Conservation (phyloP, 2,113 vertebrate species). For the Rhinoderma darwinii region DNA sequence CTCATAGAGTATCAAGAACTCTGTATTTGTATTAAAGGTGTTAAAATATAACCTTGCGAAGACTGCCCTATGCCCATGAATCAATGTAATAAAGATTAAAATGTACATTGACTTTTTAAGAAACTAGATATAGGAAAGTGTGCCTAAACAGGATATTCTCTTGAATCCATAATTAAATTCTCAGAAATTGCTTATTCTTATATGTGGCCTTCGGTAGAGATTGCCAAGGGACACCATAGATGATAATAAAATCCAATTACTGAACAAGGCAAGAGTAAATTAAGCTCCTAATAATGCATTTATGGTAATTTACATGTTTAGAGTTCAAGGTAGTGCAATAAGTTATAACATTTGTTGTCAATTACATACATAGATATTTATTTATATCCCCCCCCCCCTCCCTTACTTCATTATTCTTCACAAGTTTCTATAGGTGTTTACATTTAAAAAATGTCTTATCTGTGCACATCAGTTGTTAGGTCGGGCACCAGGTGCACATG, state of each 20-base stretch:
- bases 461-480: too few species aligned
- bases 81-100: constrained; percentile 39
- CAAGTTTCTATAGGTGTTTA: too few species aligned
- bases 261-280: neutral
- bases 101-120: constrained; percentile 14
- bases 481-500: too few species aligned
- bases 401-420: too few species aligned
- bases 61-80: constrained; percentile 11
- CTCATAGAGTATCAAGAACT: neutral
- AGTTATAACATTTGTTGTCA: neutral
- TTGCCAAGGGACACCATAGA: constrained; percentile 30
- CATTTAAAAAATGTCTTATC: too few species aligned
- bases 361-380: too few species aligned
- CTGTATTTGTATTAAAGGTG: neutral
- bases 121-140: constrained; percentile 13
- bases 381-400: too few species aligned
- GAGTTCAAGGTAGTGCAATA: neutral
- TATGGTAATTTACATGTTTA: neutral
- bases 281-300: constrained; percentile 20
- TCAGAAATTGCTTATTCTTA: constrained; percentile 14
- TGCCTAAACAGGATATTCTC: neutral
- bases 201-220: constrained; percentile 11
- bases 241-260: constrained; percentile 18
- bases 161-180: constrained; percentile 36
- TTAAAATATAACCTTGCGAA: constrained; percentile 1